Evolutionary conservation across 2,797 vertebrate species (phyloP), one percentile per base, ranked within the genome.

Genomic region (Enteromius treurensis): DNA sequence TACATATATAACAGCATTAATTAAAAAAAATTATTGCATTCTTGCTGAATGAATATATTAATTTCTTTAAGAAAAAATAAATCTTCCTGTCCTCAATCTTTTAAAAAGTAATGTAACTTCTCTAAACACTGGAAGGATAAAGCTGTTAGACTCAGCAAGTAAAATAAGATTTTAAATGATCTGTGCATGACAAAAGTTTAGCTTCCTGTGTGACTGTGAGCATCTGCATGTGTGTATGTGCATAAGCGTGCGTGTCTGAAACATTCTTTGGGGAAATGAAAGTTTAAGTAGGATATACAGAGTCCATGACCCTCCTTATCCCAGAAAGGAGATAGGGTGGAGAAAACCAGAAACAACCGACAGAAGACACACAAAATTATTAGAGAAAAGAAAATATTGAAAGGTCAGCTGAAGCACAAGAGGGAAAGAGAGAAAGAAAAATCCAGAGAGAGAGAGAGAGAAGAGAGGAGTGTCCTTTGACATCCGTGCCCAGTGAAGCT

Each of bases 231-330:
- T 70, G 37, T 83, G 40, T 70, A 32, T 53, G 49, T 82, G 58
- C 9, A 45, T 55, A 45, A 21, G 21, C 47, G 34, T 68, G 73
- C 13, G 13, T 69, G 75, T 53, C 71, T 58, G 65, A 87, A 75
- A 84, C 65, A 83, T 87, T 87, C 71, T 79, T 86, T 77, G 79
- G 86, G 64, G 86, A 87, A 88, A 85, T 80, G 55, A 88, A 87
- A 86, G 84, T 88, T 75, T 83, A 84, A 81, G 62, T 81, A 77
- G 71, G 86, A 81, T 78, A 83, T 87, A 86, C 79, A 84, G 65
- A 78, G 77, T 84, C 42, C 67, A 62, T 84, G 79, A 87, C 82
- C 83, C 69, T 77, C 77, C 71, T 60, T 60, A 78, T 49, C 76
- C 19, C 58, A 49, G 81, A 84, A 45, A 84, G 17, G 40, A 23